A percentile compares a stretch with the other conserved stretches of the same genome.
Evolutionary conservation across 2,888 invertebrate genomes (phyloP).

Genomic region (Meteorus cinctellus): DNA sequence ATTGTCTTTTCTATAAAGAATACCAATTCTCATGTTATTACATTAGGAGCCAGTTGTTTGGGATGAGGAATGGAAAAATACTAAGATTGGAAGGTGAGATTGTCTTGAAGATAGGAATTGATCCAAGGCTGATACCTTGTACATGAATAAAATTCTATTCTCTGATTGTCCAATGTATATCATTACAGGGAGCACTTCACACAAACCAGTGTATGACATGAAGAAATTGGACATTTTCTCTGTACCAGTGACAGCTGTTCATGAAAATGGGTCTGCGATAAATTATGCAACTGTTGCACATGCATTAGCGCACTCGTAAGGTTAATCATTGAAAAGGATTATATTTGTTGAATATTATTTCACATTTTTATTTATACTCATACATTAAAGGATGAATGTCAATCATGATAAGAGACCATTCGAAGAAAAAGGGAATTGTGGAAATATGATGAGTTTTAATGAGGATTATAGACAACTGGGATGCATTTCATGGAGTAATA

Average conservation of each 20-base stretch:
- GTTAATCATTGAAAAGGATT: neutral
- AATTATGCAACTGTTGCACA: neutral
- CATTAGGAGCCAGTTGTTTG: no score
- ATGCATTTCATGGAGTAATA: neutral
- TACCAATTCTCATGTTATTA: no score
- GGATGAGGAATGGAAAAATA: no score
- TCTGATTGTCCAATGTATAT: no score
- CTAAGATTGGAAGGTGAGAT: no score
- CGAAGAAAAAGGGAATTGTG: neutral
- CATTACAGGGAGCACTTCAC: no score
- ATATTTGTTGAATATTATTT: neutral
- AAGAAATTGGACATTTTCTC: no score
- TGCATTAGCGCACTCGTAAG: neutral
- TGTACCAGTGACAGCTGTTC: neutral
- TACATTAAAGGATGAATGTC: neutral
- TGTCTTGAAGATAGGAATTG: no score
- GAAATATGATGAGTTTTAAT: neutral
- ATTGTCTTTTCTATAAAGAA: no score
- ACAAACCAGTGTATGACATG: no score
- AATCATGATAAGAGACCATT: neutral
- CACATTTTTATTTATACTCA: neutral
- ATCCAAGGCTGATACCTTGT: no score
- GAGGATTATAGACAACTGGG: neutral
- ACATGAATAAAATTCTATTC: no score
- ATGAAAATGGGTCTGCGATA: neutral